Evolutionary conservation across 2,113 vertebrate genomes (phyloP), one percentile per base, ranked within the genome.

Genomic region (Erpornis zantholeuca): DNA sequence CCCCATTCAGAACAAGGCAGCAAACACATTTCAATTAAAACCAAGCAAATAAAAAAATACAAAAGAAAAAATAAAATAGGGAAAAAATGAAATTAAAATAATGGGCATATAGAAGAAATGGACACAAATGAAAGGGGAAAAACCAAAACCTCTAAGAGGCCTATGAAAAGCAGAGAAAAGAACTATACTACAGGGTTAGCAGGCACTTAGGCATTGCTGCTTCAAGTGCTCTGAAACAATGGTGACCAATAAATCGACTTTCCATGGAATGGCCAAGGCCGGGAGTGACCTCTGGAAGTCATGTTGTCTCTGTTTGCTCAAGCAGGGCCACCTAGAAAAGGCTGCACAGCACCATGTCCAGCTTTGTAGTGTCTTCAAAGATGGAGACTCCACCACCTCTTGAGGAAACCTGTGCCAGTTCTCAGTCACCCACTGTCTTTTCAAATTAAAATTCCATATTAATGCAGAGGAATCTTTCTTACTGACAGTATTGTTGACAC

Each of bases 221-320:
- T 87, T 52, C 35, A 21, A 69, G 23, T 21, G 60, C 27, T 73
- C 29, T 65, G n/a, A 65, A 90, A 29, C 5, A n/a, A n/a, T n/a
- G n/a, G n/a, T n/a, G n/a, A n/a, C n/a, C n/a, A n/a, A n/a, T n/a
- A n/a, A n/a, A n/a, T n/a, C n/a, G n/a, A n/a, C n/a, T n/a, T n/a
- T n/a, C n/a, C n/a, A n/a, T 6, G 19, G 65, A 36, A 56, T 16
- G 29, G 25, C 49, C 56, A 60, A 69, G 40, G 23, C 8, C 27
- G 44, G 64, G 15, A 54, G 33, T 13, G 38, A 61, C 24, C 64
- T 59, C 63, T 36, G 31, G 52, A 68, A 80, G 16, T 49, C 3
- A 2, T 20, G 36, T 35, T 28, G 13, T 25, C 59, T 10, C 6
- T 0, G 0, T 18, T 29, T 68, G 35, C 24, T 45, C 28, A 7